Percentiles rank a stretch among this genome's conserved stretches.
phyloP scores from a whole-genome alignment of 2,797 vertebrate species.

The Cichlasoma orientale region DNA sequence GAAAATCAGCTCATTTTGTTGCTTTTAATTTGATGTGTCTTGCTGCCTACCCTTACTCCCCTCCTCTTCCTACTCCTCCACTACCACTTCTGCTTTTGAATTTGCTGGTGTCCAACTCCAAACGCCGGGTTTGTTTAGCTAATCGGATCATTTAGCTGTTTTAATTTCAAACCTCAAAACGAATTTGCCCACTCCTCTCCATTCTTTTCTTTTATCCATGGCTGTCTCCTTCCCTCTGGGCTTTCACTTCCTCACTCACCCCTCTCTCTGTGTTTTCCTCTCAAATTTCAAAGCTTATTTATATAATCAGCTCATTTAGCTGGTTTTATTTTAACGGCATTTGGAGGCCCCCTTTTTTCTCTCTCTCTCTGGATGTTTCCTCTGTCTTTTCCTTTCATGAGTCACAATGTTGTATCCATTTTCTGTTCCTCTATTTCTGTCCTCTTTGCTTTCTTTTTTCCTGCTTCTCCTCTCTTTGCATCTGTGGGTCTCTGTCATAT shows the following conservation, averaged over 20 bases:
- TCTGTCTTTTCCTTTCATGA: constrained; percentile 46
- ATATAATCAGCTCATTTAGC: constrained; percentile 62
- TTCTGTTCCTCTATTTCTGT: constrained; percentile 44
- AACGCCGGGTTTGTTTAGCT: constrained; percentile 51
- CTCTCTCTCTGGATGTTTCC: constrained; percentile 32
- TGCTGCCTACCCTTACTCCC: constrained; percentile 8
- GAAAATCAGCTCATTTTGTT: constrained; percentile 32
- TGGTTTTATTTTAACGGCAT: constrained; percentile 54
- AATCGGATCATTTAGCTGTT: constrained; percentile 68
- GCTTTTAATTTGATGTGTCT: constrained; percentile 38
- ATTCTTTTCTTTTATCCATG: constrained; percentile 26
- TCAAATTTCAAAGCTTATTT: constrained; percentile 56
- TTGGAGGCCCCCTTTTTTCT: constrained; percentile 31
- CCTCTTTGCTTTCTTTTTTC: constrained; percentile 4
- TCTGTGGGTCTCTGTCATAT: constrained; percentile 28
- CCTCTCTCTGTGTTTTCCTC: constrained; percentile 23
- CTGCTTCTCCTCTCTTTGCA: not conserved
- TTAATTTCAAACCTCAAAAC: constrained; percentile 63
- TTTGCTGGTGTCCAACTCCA: constrained; percentile 38
- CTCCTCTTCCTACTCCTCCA: not conserved
- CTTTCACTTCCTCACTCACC: constrained; percentile 20
- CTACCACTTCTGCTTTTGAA: constrained; percentile 20
- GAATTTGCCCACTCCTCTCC: constrained; percentile 36
- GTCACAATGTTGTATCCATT: constrained; percentile 50
- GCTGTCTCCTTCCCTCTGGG: constrained; percentile 27